phyloP scores from a whole-genome alignment of 2,797 vertebrate genomes.

The Intellagama lesueurii region DNA sequence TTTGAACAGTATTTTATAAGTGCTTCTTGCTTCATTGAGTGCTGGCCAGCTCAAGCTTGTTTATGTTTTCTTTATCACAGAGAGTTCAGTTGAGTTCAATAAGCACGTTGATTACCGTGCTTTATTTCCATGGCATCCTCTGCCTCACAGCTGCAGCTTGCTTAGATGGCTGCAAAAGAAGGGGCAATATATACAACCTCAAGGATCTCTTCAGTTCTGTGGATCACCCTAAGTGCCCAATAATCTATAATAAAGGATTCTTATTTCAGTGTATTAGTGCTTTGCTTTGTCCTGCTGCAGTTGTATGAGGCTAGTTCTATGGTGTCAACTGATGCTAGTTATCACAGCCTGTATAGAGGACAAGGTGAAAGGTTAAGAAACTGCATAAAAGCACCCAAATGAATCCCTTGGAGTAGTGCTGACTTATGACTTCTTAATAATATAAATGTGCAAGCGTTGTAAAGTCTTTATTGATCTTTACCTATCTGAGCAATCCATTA shows the following conservation, averaged over 20 bases:
- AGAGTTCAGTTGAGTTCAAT: slow-evolving; percentile 23
- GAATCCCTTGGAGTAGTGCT: slow-evolving; percentile 27
- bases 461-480: slow-evolving; percentile 62
- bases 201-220: not conserved
- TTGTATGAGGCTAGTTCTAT: not conserved
- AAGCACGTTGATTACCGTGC: slow-evolving; percentile 5
- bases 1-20: not conserved
- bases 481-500: slow-evolving; percentile 52
- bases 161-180: not conserved
- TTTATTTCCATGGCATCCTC: not conserved
- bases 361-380: slow-evolving; percentile 20
- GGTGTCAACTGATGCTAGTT: slow-evolving; percentile 26
- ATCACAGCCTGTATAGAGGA: slow-evolving; percentile 8
- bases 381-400: not conserved
- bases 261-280: slow-evolving; percentile 14
- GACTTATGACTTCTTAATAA: slow-evolving; percentile 69
- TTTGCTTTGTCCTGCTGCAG: not conserved
- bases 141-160: not conserved
- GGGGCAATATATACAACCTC: slow-evolving; percentile 3
- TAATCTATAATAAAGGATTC: slow-evolving; percentile 30
- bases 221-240: slow-evolving; percentile 2
- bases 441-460: slow-evolving; percentile 64
- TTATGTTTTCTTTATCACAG: slow-evolving; percentile 8
- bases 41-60: not conserved
- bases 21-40: slow-evolving; percentile 27